Base-by-base conservation (phyloP, 92 coral and sea anemone species). In the Isaurus tuberculatus region DNA sequence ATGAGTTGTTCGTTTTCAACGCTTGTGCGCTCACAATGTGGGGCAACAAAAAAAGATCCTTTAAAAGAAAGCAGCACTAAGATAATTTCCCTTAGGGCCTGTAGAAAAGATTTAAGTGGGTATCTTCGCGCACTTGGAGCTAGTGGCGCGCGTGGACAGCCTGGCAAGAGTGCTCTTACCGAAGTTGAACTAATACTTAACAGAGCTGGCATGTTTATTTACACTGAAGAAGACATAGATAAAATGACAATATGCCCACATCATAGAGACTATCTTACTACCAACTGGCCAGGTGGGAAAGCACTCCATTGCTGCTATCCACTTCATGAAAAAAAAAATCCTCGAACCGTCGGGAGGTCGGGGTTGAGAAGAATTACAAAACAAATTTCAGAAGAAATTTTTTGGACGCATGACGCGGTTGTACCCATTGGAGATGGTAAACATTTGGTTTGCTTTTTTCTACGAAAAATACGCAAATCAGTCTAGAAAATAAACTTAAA, bases 71-170 rank as follows among this genome's bases (percentile, higher is more conserved):
- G 31, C 73, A 67, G 32, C 32, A 67, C 73, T 31, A 20, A 67
- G 14, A 67, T 67, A 31, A 67, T 67, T 33, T 46, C 73, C 2
- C 14, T 67, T 44, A 67, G 31, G 31, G 32, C 46, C 15, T 67
- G 73, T 67, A 67, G 46, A 67, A 67, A 46, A 67, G 73, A 67
- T 67, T 25, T 67, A 67, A 33, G 44, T 67, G 73, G 48, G 31
- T 67, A 67, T 67, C 73, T 67, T 67, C 73, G 73, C 73, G 32
- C 73, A 31, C 73, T 67, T 67, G 73, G n/a, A 67, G 73, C 48
- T 46, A 67, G 73, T 32, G 73, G 22, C 73, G n/a, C 16, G 46
- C 46, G 46, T 42, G 46, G 46, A 42, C 1, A 42, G 46, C 46
- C 46, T 67, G 73, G 73, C 32, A 67, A 67, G 32, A 67, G 32